Conservation (phyloP, 2,113 vertebrate genomes). For the Oryzias woworae region DNA sequence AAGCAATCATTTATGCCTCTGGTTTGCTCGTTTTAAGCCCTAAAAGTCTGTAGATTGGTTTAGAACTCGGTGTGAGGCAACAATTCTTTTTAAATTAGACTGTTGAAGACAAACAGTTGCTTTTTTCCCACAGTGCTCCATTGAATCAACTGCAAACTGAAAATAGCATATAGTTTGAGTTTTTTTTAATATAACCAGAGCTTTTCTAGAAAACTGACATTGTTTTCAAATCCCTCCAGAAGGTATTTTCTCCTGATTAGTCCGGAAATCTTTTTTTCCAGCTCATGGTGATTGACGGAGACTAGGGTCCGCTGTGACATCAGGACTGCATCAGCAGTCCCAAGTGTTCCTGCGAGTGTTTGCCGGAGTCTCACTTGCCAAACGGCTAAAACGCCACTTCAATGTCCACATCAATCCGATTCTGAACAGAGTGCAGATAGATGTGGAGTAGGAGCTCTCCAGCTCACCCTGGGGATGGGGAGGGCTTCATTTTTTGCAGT, state of each 20-base stretch:
- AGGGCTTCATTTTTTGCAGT: slow-evolving; percentile 34
- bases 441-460: slow-evolving; percentile 1
- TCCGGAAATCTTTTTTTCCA: neutral
- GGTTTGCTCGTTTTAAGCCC: neutral
- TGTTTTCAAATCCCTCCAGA: neutral
- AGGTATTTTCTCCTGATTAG: neutral
- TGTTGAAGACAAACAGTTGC: slow-evolving; percentile 5
- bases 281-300: slow-evolving; percentile 55
- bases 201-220: neutral
- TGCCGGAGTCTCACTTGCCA: slow-evolving; percentile 46
- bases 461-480: slow-evolving; percentile 29
- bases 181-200: neutral
- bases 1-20: slow-evolving; percentile 2
- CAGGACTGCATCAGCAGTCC: slow-evolving; percentile 46
- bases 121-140: neutral
- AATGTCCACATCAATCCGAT: slow-evolving; percentile 47
- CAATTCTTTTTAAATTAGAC: neutral
- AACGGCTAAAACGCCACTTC: slow-evolving; percentile 24
- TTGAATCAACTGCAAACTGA: neutral
- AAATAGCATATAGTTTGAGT: too few relatives aligned
- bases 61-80: neutral
- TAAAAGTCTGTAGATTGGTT: neutral
- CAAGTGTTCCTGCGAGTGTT: slow-evolving; percentile 34
- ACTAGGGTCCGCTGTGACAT: slow-evolving; percentile 51
- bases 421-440: slow-evolving; percentile 31